A percentile compares a stretch with the other conserved stretches of the same genome.
phyloP scores from a whole-genome alignment of 53 echinoderm and acorn worm species.

The Paelopatides confundens region DNA sequence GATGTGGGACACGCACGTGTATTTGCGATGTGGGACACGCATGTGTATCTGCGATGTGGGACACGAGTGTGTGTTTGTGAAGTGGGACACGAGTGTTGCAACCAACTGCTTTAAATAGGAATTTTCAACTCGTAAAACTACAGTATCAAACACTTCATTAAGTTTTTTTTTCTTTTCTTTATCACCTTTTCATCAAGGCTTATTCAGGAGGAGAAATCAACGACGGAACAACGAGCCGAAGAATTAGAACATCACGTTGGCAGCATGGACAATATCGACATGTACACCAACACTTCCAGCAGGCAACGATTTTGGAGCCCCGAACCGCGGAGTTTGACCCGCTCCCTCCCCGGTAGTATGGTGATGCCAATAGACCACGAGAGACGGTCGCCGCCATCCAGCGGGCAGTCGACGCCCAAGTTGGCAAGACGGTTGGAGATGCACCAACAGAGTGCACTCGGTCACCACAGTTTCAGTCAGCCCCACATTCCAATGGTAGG shows the following conservation, averaged over 20 bases:
- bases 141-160: neutral
- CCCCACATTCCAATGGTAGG: constrained; percentile 89
- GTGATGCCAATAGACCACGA: constrained; percentile 80
- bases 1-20: no score
- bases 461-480: constrained; percentile 94
- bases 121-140: neutral
- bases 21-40: no score
- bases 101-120: no score
- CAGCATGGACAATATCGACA: constrained; percentile 95
- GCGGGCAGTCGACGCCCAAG: constrained; percentile 82
- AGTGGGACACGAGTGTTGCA: no score
- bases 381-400: constrained; percentile 82
- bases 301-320: constrained; percentile 85
- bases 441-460: constrained; percentile 69
- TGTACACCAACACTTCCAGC: constrained; percentile 72
- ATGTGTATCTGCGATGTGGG: no score
- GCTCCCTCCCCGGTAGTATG: constrained; percentile 96
- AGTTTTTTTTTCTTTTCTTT: neutral
- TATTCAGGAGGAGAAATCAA: constrained; percentile 96
- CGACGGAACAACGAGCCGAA: constrained; percentile 91
- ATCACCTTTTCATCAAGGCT: constrained; percentile 44
- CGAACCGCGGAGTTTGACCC: constrained; percentile 81
- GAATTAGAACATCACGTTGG: constrained; percentile 94
- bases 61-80: no score
- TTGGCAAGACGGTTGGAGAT: constrained; percentile 60